Base-by-base conservation (phyloP, 53 echinoderm and acorn worm genomes). In the Echinometra lucunter region DNA sequence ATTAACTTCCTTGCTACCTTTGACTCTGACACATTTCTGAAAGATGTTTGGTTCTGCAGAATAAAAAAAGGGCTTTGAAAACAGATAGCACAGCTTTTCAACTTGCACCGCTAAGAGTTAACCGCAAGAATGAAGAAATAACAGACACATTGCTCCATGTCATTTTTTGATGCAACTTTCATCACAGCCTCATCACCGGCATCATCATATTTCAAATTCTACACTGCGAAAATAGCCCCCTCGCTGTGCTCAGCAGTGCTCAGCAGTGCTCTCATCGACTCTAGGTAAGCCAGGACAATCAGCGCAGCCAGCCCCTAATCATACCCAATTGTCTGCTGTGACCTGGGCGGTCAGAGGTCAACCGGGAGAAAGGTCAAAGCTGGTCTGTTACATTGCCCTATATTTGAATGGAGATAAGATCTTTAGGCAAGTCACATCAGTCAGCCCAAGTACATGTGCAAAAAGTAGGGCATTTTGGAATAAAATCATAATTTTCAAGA, bases 351-450 rank as follows among this genome's bases (percentile, higher is more conserved):
- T 85, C 85, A 85, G 27, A 49, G 85, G 85, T 85, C 85, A 85
- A 45, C 85, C 19, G 28, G 85, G 85, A 49, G 49, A 85, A 28
- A 85, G 85, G 45, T 85, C 85, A 85, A 45, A 85, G 85, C 85
- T 3, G 85, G 85, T 85, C 85, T 47, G 85, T 30, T n/a, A 85
- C 85, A 85, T n/a, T 85, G 85, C 85, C 85, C 85, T 85, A 85
- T 47, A 85, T 85, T 85, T 85, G 85, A 49, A 47, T n/a, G 8
- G 16, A 30, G 85, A 19, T 85, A 9, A 19, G 63, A 4, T 12
- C 4, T 47, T 11, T 53, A 13, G 53, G 8, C 53, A 85, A 47
- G 47, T 85, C n/a, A 28, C 28, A 49, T 45, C 53, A 78, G 23
- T 6, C 40, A 19, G 63, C 0, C 63, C 4, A 4, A 11, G n/a